Base-by-base conservation (phyloP, 1,140 invertebrate genomes). In the Lordiphosa clarofinis region DNA sequence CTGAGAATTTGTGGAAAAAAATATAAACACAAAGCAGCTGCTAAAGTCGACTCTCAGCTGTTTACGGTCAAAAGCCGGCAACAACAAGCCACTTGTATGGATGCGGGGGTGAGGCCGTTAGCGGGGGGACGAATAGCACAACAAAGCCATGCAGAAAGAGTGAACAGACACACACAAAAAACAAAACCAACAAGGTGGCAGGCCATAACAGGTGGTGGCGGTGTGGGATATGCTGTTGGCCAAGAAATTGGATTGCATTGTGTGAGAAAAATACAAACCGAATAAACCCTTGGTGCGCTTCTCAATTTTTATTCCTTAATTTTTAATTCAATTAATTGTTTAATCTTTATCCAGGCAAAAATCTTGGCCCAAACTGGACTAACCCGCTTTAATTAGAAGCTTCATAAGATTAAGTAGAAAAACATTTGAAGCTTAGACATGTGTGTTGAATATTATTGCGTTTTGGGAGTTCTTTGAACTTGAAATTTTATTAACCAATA, bases 21-120 rank as follows among this genome's bases (percentile, higher is more conserved):
- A 82, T 72, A 82, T 82, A 82, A 82, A 82, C 76, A 82, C 73
- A 76, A 82, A 82, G 76, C 76, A 82, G 76, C 76, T 82, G 76
- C 48, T 49, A 46, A 31, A 49, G 38, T 31, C 9, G 47, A 56
- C 38, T 31, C 76, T 82, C 76, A 81, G 76, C 76, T 81, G 76
- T 72, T 81, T 57, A 57, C 53, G 56, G 56, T 28, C 56, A 73
- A 81, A 82, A 76, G 76, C 76, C 76, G 76, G 76, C 78, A 82
- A 84, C 76, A 82, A 84, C 60, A 82, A 58, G 43, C 73, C 42
- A 21, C 55, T 43, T 50, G 53, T 70, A 40, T 56, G 48, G 44
- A 19, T 28, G 10, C 52, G 36, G 36, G 36, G 37, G 21, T 31
- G 6, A 4, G 35, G 54, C 5, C 10, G 40, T 37, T 11, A 11